phyloP scores from a whole-genome alignment of 1,140 invertebrate genomes.

The Megalopta genalis region DNA sequence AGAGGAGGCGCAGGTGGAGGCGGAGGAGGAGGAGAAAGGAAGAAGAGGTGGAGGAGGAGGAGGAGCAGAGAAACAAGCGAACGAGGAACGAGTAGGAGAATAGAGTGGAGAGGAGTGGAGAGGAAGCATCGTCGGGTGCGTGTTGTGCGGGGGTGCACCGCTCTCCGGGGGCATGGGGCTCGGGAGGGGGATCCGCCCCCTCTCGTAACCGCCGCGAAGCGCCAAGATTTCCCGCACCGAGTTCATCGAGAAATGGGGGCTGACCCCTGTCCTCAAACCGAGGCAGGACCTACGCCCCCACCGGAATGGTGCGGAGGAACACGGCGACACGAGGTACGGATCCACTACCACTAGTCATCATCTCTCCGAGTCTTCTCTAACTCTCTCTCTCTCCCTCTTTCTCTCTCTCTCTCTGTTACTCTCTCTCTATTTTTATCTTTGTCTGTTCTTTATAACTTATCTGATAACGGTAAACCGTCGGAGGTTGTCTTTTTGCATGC shows the following conservation, averaged over 20 bases:
- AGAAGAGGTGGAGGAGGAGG: conserved; percentile 39
- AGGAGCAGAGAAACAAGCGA: conserved; percentile 45
- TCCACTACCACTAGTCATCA: conserved; percentile 25
- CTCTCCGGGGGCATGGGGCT: conserved; percentile 76
- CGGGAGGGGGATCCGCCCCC: conserved; percentile 80
- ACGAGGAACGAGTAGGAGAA: conserved; percentile 34
- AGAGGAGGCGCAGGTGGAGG: conserved; percentile 5
- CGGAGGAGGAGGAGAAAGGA: conserved; percentile 5
- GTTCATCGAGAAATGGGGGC: conserved; percentile 97
- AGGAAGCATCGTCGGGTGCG: conserved; percentile 69
- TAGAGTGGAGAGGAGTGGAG: conserved; percentile 24
- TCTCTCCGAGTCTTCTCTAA: conserved; percentile 1
- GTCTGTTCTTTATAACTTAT: conserved; percentile 23
- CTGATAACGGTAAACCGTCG: conserved; percentile 4
- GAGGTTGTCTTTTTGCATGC: conserved; percentile 36
- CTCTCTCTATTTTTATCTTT: background rate
- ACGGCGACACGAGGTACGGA: conserved; percentile 84
- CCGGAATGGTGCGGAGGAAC: conserved; percentile 84
- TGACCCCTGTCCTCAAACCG: conserved; percentile 96
- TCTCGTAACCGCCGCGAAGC: conserved; percentile 80
- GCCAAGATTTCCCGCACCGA: conserved; percentile 97
- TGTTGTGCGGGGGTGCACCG: conserved; percentile 72
- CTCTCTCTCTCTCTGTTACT: no score
- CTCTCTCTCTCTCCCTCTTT: no score
- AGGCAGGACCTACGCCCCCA: conserved; percentile 93